These are phyloP conservation scores for Ctenicera cuprea DNA, from an alignment of 2,888 invertebrate genomes.

Conservation along the genomic window DNA sequence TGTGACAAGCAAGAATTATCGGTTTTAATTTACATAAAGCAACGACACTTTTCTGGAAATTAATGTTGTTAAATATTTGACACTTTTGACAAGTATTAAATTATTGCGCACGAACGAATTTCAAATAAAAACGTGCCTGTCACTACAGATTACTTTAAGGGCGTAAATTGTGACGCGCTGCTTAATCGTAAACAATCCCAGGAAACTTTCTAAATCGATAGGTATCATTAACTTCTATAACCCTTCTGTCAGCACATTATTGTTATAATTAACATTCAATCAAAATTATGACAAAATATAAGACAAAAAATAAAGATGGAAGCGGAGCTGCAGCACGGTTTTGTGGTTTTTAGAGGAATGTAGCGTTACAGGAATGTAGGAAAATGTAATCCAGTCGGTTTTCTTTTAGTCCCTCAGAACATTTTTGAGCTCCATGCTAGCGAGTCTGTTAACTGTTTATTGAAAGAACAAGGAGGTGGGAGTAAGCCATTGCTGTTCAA, in stretches of 20 bases:
- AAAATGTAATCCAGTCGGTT: too few species aligned
- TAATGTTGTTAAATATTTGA: slow-evolving; percentile 33
- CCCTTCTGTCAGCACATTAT: background rate
- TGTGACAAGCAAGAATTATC: slow-evolving; percentile 41
- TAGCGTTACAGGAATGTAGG: too few species aligned
- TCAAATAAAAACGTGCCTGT: slow-evolving; percentile 26
- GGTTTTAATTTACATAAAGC: slow-evolving; percentile 40
- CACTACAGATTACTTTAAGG: slow-evolving; percentile 9
- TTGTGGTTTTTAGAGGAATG: too few species aligned
- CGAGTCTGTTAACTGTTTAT: too few species aligned
- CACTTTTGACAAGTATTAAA: slow-evolving; percentile 35
- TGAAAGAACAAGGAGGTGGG: too few species aligned
- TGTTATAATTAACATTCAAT: too few species aligned
- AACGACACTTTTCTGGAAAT: slow-evolving; percentile 29
- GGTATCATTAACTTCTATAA: background rate
- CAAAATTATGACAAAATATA: too few species aligned
- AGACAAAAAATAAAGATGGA: too few species aligned
- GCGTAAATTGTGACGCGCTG: background rate
- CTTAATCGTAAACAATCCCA: slow-evolving; percentile 13
- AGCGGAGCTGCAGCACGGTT: too few species aligned
- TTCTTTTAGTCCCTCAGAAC: too few species aligned
- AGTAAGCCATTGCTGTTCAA: too few species aligned
- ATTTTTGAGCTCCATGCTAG: too few species aligned
- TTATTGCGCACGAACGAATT: slow-evolving; percentile 20
- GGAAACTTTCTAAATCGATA: background rate